Conservation (phyloP, 1,140 invertebrate genomes). For the Pseudomyrmex gracilis region DNA sequence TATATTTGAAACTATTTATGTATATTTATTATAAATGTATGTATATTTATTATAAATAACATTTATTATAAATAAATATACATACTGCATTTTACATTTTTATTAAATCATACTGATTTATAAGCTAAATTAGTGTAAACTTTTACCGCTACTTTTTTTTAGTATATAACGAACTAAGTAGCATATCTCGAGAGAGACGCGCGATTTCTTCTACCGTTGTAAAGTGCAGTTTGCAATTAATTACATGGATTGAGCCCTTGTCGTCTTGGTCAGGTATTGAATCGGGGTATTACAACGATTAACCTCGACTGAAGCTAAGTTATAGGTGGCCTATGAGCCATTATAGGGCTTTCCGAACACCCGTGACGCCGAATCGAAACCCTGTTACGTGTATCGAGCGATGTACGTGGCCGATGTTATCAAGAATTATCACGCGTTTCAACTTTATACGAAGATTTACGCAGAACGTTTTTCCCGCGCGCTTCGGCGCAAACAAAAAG, state of each 20-base stretch:
- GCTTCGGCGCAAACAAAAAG: background rate
- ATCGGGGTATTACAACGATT: conserved; percentile 80
- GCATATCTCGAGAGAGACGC: too few relatives aligned
- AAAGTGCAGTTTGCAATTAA: conserved; percentile 76
- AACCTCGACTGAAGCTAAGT: conserved; percentile 78
- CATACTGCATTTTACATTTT: too few relatives aligned
- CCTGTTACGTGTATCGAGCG: conserved; percentile 40
- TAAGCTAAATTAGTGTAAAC: too few relatives aligned
- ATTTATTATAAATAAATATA: too few relatives aligned
- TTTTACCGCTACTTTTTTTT: too few relatives aligned
- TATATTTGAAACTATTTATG: too few relatives aligned
- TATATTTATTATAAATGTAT: too few relatives aligned
- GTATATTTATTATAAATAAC: too few relatives aligned
- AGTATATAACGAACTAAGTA: too few relatives aligned
- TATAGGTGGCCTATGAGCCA: conserved; percentile 68
- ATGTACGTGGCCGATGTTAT: conserved; percentile 55
- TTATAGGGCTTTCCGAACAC: conserved; percentile 63
- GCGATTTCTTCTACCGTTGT: background rate
- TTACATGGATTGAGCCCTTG: conserved; percentile 69
- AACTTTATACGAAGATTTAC: conserved; percentile 52
- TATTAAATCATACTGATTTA: too few relatives aligned
- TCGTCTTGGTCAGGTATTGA: conserved; percentile 74
- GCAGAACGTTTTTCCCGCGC: background rate
- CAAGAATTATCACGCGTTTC: conserved; percentile 61
- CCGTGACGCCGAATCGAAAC: conserved; percentile 53